phyloP scores from a whole-genome alignment of 2,888 invertebrate species.

The Orgyia antiqua region DNA sequence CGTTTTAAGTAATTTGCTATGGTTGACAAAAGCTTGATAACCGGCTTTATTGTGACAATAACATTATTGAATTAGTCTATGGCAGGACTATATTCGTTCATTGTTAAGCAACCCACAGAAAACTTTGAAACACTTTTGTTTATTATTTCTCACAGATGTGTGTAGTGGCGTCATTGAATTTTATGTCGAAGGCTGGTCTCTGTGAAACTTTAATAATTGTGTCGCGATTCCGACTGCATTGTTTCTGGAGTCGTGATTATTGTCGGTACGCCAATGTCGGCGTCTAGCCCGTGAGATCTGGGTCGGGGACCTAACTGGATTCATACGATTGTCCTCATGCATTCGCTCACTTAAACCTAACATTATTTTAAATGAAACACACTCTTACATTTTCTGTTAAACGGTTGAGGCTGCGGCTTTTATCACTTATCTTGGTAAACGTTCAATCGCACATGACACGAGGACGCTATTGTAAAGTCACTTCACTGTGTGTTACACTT shows the following conservation, averaged over 20 bases:
- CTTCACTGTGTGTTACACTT: conserved; percentile 60
- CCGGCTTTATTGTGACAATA: conserved; percentile 17
- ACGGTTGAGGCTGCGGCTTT: conserved; percentile 72
- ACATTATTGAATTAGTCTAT: conserved; percentile 24
- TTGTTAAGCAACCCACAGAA: conserved; percentile 32
- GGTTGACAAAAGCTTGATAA: too few relatives aligned
- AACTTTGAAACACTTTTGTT: conserved; percentile 53
- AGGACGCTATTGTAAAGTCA: conserved; percentile 43
- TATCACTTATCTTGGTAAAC: conserved; percentile 48
- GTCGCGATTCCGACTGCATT: conserved; percentile 63
- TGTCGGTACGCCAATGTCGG: conserved; percentile 43
- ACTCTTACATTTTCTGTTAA: conserved; percentile 68
- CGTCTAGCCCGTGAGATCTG: conserved; percentile 66
- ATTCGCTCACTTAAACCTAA: conserved; percentile 1
- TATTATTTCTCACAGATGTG: conserved; percentile 70
- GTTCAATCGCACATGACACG: conserved; percentile 69
- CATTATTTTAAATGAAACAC: conserved; percentile 36
- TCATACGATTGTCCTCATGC: too few relatives aligned
- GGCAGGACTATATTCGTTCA: conserved; percentile 25
- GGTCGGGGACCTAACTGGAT: conserved; percentile 50
- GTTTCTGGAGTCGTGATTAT: conserved; percentile 55
- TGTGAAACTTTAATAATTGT: conserved; percentile 65
- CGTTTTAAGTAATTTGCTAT: too few relatives aligned
- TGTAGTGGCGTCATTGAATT: conserved; percentile 63
- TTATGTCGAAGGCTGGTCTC: conserved; percentile 66